Conservation (phyloP, 2,113 vertebrate species). For the Bujurquina vittata region DNA sequence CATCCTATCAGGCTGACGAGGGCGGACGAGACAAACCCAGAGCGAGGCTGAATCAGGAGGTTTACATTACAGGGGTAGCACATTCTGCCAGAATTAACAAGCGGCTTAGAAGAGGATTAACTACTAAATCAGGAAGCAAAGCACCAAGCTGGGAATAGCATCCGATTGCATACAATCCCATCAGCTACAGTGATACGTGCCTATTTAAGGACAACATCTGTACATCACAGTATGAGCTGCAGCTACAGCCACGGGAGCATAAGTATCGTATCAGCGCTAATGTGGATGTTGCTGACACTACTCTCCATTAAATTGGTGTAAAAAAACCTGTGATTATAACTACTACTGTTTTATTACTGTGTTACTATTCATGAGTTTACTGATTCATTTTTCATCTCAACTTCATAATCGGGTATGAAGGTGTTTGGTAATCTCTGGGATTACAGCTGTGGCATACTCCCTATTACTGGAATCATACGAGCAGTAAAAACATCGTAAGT, state of each 20-base stretch:
- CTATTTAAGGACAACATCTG: constrained; percentile 28
- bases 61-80: neutral
- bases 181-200: neutral
- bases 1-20: neutral
- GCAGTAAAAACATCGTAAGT: neutral
- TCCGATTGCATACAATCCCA: constrained; percentile 37
- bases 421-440: neutral
- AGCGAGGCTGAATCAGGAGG: neutral
- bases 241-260: neutral
- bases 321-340: neutral
- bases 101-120: constrained; percentile 50
- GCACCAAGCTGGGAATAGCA: constrained; percentile 24
- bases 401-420: neutral
- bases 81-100: neutral
- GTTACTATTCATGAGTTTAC: neutral
- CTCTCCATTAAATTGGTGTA: neutral
- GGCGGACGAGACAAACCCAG: neutral
- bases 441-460: neutral
- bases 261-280: neutral
- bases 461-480: neutral
- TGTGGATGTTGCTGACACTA: neutral
- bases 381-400: neutral
- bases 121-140: constrained; percentile 45
- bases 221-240: neutral
- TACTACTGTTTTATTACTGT: neutral